Percentiles rank a stretch among this genome's conserved stretches.
phyloP scores from a whole-genome alignment of 2,797 vertebrate genomes.

The Sparus aurata region DNA sequence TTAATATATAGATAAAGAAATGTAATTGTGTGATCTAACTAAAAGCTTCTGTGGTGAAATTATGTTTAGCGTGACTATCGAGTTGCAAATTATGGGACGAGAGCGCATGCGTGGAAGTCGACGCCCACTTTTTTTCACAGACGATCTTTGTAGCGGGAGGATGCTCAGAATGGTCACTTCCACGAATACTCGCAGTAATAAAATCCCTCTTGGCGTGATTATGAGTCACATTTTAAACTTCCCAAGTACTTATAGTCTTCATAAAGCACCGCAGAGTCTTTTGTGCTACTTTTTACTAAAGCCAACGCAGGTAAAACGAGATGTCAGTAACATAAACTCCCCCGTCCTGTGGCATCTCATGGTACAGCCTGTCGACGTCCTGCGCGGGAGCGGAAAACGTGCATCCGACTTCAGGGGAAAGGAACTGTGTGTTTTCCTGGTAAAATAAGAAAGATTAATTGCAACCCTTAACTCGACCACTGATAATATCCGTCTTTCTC shows the following conservation, averaged over 20 bases:
- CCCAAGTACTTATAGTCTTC: rapidly evolving
- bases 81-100: neutral
- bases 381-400: conserved; percentile 85
- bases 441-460: neutral
- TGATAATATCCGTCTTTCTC: rapidly evolving
- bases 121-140: conserved; percentile 53
- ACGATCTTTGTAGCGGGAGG: conserved; percentile 37
- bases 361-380: conserved; percentile 75
- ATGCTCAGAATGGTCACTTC: neutral
- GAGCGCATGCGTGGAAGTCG: conserved; percentile 53
- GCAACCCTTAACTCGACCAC: neutral
- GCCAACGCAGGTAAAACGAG: neutral
- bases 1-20: neutral
- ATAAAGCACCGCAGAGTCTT: rapidly evolving
- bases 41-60: neutral
- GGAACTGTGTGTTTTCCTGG: conserved; percentile 40
- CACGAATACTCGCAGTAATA: neutral
- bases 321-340: neutral
- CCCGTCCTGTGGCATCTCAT: conserved; percentile 32
- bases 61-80: neutral
- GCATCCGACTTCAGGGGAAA: conserved; percentile 52
- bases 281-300: neutral
- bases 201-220: rapidly evolving
- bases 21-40: rapidly evolving
- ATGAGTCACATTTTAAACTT: rapidly evolving